These are phyloP conservation scores for Drosophila ficusphila DNA, from an alignment of 1,140 invertebrate species.

Conservation along the genomic window DNA sequence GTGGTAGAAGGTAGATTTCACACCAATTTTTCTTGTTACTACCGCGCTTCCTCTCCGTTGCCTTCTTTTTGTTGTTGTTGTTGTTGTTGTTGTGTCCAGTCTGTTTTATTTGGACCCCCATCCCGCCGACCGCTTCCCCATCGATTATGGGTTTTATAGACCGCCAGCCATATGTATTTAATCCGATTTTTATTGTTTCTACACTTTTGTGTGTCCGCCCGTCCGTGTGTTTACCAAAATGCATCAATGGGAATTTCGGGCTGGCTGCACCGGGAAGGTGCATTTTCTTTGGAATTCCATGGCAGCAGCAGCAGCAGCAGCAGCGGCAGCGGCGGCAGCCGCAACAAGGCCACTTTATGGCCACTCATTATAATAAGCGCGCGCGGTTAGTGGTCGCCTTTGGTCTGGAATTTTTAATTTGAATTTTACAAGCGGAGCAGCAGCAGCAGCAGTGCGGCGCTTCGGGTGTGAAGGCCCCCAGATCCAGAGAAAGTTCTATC, in stretches of 20 bases:
- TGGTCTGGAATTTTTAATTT: conserved; percentile 75
- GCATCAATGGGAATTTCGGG: conserved; percentile 65
- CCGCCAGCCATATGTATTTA: conserved; percentile 71
- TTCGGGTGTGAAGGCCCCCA: conserved; percentile 64
- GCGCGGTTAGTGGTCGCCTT: conserved; percentile 77
- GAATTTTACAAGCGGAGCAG: conserved; percentile 62
- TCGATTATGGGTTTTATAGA: conserved; percentile 77
- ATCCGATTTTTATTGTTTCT: conserved; percentile 83
- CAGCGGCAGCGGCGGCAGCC: conserved; percentile 45
- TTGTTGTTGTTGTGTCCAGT: too few relatives aligned
- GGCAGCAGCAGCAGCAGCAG: conserved; percentile 21
- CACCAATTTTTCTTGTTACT: conserved; percentile 73
- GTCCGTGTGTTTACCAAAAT: conserved; percentile 48
- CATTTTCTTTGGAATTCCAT: conserved; percentile 78
- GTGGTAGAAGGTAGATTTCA: conserved; percentile 64
- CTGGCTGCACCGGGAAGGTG: conserved; percentile 52
- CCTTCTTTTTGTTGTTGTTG: too few relatives aligned
- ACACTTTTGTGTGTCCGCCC: conserved; percentile 60
- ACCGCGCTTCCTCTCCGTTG: conserved; percentile 56
- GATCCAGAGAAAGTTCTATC: conserved; percentile 66
- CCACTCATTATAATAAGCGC: conserved; percentile 83
- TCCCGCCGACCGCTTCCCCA: conserved; percentile 55
- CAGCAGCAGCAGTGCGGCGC: conserved; percentile 40
- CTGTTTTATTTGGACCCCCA: conserved; percentile 31
- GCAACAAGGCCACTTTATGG: conserved; percentile 74